Base-by-base conservation (phyloP, 2,888 invertebrate species). In the Melanargia galathea region DNA sequence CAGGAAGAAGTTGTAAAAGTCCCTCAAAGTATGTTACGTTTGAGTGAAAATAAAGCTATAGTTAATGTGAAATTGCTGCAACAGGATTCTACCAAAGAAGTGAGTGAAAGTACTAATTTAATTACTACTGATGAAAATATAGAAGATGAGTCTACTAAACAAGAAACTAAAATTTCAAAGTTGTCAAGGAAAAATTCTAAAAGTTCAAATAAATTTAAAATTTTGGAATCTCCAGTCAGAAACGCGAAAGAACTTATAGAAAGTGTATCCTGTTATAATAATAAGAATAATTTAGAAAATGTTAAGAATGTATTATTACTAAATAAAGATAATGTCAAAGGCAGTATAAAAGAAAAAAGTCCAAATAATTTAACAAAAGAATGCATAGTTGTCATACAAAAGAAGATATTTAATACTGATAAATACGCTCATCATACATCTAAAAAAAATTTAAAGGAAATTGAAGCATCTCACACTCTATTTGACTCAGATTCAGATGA, bases 301-400 rank as follows among this genome's bases (percentile, higher is more conserved):
- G 10, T 6, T 30, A 20, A 57, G 5, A 24, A n/a, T 43, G 51
- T 66, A 49, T 24, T 22, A n/a, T 55, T 60, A 54, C 62, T 66
- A 59, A 68, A 63, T 57, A 59, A 2, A 22, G 49, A 52, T 18
- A 35, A 18, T 35, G 26, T 52, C 26, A 52, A 55, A 22, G 68
- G 67, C 24, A 60, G 66, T 58, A 58, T 55, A 4, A 77, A 77
- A 70, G 70, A 75, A 49, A 82, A 69, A 65, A 81, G 80, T 68
- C 90, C 90, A 3, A 86, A 85, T 71, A 83, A 89, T 38, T 74
- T 91, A 3, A 81, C 80, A n/a, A 89, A 86, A 72, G 86, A 90
- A 77, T 91, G 90, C 67, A 76, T 90, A 64, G 86, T 90, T 59
- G 84, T 90, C 3, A 81, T 91, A 70, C 89, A 90, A 68, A 89